Base-by-base conservation (phyloP, 2,888 invertebrate species). In the Sceliomorpha sp. region DNA sequence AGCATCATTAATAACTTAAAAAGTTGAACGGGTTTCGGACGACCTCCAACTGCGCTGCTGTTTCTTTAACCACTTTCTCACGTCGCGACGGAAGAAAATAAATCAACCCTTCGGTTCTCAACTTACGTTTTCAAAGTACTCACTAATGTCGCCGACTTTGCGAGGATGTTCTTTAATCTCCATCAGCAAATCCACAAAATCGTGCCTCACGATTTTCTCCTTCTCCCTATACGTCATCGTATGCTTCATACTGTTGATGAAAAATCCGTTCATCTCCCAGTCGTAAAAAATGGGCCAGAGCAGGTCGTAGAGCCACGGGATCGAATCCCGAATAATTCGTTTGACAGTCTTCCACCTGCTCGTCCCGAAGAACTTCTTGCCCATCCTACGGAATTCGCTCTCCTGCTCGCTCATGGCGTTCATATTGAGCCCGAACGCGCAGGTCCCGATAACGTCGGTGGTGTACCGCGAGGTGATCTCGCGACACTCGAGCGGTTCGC, bases 111-210 rank as follows among this genome's bases (percentile, higher is more conserved):
- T 12, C 12, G 7, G 6, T 36, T 20, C 5, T 20, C 17, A 4
- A 6, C 9, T 24, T 15, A n/a, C n/a, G n/a, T n/a, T n/a, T 26
- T 42, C 14, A 14, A 39, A 39, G 14, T 31, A 51, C 69, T 56
- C 27, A 81, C 83, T 77, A 10, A 82, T 75, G 15, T 78, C 75
- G 0, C 58, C 58, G 9, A 79, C 8, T 63, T 77, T 73, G 0
- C 73, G 69, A 0, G 81, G 75, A 44, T 80, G 55, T 0, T 80
- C 67, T 17, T 69, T 80, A 15, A 89, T 44, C 2, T 89, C 84
- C 37, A 81, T 80, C n/a, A 90, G 76, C 10, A 87, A 73, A 70
- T 89, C 88, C 2, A 90, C 70, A 45, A 89, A 90, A 72, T 90
- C 90, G 24, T 88, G 84, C 24, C 88, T 78, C 27, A 78, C 75